phyloP scores from a whole-genome alignment of 2,113 vertebrate genomes.

The Pan paniscus region DNA sequence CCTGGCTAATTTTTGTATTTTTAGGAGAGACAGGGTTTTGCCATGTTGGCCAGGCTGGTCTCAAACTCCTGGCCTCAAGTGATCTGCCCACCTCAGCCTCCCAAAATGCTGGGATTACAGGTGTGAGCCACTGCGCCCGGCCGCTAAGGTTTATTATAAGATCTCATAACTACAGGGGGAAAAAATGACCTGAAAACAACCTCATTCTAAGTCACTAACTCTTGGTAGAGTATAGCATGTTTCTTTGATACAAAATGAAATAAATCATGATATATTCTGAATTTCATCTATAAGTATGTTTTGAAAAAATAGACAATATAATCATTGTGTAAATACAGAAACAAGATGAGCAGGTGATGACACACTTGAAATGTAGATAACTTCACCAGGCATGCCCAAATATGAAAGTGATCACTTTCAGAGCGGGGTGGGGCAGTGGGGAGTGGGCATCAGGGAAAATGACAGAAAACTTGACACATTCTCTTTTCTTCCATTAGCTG shows the following conservation, averaged over 20 bases:
- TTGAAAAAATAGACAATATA: not conserved
- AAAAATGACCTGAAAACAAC: not conserved
- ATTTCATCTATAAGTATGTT: not conserved
- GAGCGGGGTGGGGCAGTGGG: fast-evolving
- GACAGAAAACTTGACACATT: not conserved
- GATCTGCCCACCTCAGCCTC: too few species aligned
- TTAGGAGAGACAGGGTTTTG: too few species aligned
- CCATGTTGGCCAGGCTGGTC: too few species aligned
- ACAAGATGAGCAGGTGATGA: not conserved
- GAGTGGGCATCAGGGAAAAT: not conserved
- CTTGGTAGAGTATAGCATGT: not conserved
- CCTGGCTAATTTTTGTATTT: too few species aligned
- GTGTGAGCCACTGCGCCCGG: too few species aligned
- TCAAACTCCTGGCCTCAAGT: too few species aligned
- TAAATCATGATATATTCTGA: not conserved
- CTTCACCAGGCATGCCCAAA: not conserved
- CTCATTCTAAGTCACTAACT: not conserved
- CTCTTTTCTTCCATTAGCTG: not conserved
- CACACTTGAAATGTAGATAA: not conserved
- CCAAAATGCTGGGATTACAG: too few species aligned
- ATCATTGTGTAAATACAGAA: not conserved
- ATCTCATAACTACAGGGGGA: not conserved
- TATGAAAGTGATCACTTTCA: not conserved
- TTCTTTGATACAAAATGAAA: conserved; percentile 7
- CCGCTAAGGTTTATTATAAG: conserved; percentile 1